phyloP scores from a whole-genome alignment of 2,888 invertebrate species.

The Tetranychus piercei region DNA sequence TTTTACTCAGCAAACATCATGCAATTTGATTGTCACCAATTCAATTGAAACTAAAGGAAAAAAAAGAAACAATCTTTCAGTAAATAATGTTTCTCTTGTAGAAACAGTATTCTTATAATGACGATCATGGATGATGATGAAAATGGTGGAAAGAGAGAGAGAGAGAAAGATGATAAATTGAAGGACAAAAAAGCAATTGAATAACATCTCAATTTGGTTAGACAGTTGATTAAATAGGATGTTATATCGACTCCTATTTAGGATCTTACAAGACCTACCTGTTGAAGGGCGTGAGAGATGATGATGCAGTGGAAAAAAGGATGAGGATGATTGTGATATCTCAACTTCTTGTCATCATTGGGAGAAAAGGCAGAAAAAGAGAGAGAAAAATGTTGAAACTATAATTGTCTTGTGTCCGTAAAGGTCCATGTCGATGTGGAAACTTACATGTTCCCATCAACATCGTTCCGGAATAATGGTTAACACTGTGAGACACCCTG shows the following conservation, averaged over 20 bases:
- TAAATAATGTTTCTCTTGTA: neutral
- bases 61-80: neutral
- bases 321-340: neutral
- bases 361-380: too few relatives aligned
- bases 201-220: slow-evolving; percentile 1
- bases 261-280: neutral
- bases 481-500: neutral
- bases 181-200: neutral
- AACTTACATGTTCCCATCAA: neutral
- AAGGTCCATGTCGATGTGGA: neutral
- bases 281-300: neutral
- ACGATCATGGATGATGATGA: neutral
- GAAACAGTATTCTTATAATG: neutral
- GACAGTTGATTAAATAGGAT: slow-evolving; percentile 1
- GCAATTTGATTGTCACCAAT: neutral
- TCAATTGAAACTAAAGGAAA: neutral
- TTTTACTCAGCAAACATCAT: too few relatives aligned
- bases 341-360: neutral
- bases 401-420: neutral
- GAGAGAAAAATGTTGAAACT: too few relatives aligned
- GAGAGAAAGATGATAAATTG: neutral
- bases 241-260: neutral
- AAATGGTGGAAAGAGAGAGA: neutral
- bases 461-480: neutral
- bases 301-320: neutral